Base-by-base conservation (phyloP, 2,888 invertebrate genomes). In the Phortica okadai region DNA sequence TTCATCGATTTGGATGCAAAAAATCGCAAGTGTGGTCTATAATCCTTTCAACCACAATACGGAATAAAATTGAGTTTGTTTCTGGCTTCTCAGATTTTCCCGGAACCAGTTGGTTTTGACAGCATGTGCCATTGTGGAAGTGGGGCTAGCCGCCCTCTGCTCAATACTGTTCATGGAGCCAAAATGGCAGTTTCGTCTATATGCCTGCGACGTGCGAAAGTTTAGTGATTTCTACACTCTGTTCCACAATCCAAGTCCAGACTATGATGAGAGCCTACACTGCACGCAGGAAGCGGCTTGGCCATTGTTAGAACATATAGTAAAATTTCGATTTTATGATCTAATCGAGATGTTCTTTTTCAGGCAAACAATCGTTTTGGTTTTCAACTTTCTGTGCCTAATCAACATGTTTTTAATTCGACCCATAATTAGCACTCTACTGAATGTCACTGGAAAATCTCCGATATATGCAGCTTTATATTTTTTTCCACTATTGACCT, bases 241-340 rank as follows among this genome's bases (percentile, higher is more conserved):
- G 82, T 93, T 99, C 79, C 94, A 98, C 88, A 99, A 99, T 92
- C 99, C 99, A 6, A 95, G 94, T 82, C 97, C 98, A 0, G 96
- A 98, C 91, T 99, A 98, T 92, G 96, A 96, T 77, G 94, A 95
- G 79, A 95, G 95, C 21, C 91, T 99, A 74, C 95, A 98, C 91
- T 99, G 99, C 91, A 98, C 99, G 0, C 98, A 99, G 89, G 99
- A 99, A 92, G 98, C 98, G 76, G 98, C 99, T 0, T 99, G 98
- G 93, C 99, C 99, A 66, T 92, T 99, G 97, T 99, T 93, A 94
- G 95, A 93, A 74, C 69, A 69, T 10, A 2, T 4, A 66, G 11
- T 21, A 33, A 45, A 1, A 25, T 62, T 14, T 64, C 44, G 41
- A 69, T n/a, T 44, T 11, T 73, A 45, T 62, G 54, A 54, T 59